Base-by-base conservation (phyloP, 2,888 invertebrate genomes). In the Mycalesis mineus region DNA sequence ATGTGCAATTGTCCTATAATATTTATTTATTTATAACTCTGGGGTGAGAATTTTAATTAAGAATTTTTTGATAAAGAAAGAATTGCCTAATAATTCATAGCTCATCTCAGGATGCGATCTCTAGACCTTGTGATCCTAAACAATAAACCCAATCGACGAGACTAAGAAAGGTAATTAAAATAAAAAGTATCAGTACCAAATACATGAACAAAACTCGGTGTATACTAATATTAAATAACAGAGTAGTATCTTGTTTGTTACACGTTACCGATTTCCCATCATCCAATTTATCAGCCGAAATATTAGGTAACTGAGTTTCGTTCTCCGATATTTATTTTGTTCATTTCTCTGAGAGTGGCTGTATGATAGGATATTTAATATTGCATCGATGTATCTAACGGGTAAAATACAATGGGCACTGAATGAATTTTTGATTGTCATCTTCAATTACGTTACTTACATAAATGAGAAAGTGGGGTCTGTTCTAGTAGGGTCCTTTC, bases 261-360 rank as follows among this genome's bases (percentile, higher is more conserved):
- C 50, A 14, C 39, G 39, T 50, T 50, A 28, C 50, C 22, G 50
- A 50, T 40, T 50, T 29, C 40, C 50, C 52, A 33, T 31, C 42
- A 52, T 52, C 42, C 52, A 52, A 52, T 52, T 52, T 52, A 52
- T 33, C 17, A 42, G 31, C 41, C 33, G 33, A 52, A 42, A 52
- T 52, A 42, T 52, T 52, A 52, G 40, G 11, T 52, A 52, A 52
- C n/a, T 33, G 42, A 52, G 42, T 52, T 52, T 15, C 42, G 17
- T 33, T 52, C 42, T 33, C 52, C 52, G 17, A 52, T 52, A 52
- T 17, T 52, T 33, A 33, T 36, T 15, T 36, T 33, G 52, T 42
- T 8, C 33, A 33, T 15, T 52, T 42, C 11, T 42, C 8, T 33
- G 41, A 42, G 13, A 6, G 8, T 11, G 31, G 31, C 31, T 15